phyloP scores from a whole-genome alignment of 1,140 invertebrate genomes.

The Drosophila paulistorum region DNA sequence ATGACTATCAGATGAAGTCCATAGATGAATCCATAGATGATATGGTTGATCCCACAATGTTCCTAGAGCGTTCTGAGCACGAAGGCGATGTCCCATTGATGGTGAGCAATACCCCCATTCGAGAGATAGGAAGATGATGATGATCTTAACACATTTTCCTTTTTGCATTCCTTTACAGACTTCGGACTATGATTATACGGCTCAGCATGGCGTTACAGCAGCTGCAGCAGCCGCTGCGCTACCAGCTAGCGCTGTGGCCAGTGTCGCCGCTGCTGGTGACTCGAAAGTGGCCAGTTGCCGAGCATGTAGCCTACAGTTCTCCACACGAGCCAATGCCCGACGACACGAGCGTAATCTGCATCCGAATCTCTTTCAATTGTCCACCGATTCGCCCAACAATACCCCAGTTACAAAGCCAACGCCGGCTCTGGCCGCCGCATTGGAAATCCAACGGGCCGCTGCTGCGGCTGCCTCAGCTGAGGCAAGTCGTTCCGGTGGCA shows the following conservation, averaged over 20 bases:
- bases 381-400: constrained; percentile 71
- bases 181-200: constrained; percentile 68
- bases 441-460: constrained; percentile 72
- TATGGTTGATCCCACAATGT: constrained; percentile 81
- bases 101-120: constrained; percentile 40
- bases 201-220: constrained; percentile 66
- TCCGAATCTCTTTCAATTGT: constrained; percentile 78
- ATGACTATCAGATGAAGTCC: constrained; percentile 74
- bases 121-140: too few relatives aligned
- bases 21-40: constrained; percentile 75
- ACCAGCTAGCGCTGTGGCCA: constrained; percentile 63
- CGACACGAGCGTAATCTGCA: constrained; percentile 82
- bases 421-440: constrained; percentile 66
- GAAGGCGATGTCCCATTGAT: constrained; percentile 73
- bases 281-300: constrained; percentile 77
- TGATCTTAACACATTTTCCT: too few relatives aligned
- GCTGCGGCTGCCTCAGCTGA: constrained; percentile 64
- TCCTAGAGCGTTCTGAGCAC: constrained; percentile 76
- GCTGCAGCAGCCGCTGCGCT: constrained; percentile 50
- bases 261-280: constrained; percentile 66
- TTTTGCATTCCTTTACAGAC: constrained; percentile 33
- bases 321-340: constrained; percentile 81
- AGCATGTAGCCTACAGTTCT: constrained; percentile 81
- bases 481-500: constrained; percentile 56
- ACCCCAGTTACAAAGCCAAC: constrained; percentile 76